Percentiles rank a stretch among this genome's conserved stretches.
phyloP scores from a whole-genome alignment of 2,888 invertebrate genomes.

The Rhyacophila evoluta region DNA sequence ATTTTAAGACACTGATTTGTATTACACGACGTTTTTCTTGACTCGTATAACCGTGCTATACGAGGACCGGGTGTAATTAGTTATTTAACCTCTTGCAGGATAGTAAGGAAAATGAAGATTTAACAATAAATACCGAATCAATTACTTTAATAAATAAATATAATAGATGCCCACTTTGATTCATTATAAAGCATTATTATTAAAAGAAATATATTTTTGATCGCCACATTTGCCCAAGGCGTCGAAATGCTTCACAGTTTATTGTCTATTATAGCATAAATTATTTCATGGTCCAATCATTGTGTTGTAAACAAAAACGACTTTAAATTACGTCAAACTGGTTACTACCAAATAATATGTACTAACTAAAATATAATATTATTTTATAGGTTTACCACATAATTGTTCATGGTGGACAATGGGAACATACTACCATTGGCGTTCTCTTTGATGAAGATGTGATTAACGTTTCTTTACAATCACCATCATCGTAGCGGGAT shows the following conservation, averaged over 20 bases:
- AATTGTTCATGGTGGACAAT: background rate
- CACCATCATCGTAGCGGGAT: too few relatives aligned
- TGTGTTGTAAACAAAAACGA: background rate
- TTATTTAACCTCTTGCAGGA: too few relatives aligned
- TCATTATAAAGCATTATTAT: background rate
- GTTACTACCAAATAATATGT: slow-evolving; percentile 5
- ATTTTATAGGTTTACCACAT: slow-evolving; percentile 4
- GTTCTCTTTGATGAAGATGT: too few relatives aligned
- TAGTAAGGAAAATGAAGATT: too few relatives aligned
- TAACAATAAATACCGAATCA: too few relatives aligned
- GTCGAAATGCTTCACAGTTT: background rate
- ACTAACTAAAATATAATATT: slow-evolving; percentile 17
- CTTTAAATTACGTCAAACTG: slow-evolving; percentile 9
- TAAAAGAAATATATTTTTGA: slow-evolving; percentile 2
- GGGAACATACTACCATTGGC: background rate
- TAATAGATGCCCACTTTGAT: background rate
- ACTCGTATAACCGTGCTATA: too few relatives aligned
- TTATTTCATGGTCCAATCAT: slow-evolving; percentile 4
- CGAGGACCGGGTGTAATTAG: too few relatives aligned
- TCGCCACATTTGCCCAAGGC: background rate
- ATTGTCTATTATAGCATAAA: slow-evolving; percentile 14
- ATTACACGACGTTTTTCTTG: too few relatives aligned
- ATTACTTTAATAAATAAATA: too few relatives aligned
- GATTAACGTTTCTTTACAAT: too few relatives aligned
- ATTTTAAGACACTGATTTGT: too few relatives aligned